Conservation (phyloP, 2,888 invertebrate genomes). For the Arge pagana region DNA sequence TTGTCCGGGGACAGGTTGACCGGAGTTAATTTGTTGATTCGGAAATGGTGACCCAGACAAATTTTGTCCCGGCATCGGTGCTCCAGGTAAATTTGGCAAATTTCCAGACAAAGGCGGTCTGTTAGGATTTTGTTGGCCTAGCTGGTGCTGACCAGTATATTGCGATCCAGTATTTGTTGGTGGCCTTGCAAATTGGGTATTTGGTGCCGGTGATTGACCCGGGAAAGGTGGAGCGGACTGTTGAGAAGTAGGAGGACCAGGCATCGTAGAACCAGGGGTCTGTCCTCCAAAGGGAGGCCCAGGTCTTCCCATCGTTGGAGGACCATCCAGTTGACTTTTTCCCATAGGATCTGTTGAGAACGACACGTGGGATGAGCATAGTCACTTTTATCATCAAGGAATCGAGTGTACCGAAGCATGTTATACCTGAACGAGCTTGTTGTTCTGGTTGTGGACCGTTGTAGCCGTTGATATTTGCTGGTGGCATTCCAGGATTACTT, state of each 20-base stretch:
- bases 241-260: constrained; percentile 34
- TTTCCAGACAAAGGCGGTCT: constrained; percentile 27
- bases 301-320: constrained; percentile 21
- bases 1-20: constrained; percentile 29
- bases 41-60: constrained; percentile 33
- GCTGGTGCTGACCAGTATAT: constrained; percentile 20
- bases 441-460: constrained; percentile 39
- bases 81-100: constrained; percentile 26
- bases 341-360: constrained; percentile 22
- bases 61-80: constrained; percentile 32
- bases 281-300: constrained; percentile 11
- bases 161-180: constrained; percentile 5
- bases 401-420: constrained; percentile 21
- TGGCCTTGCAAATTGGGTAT: constrained; percentile 27
- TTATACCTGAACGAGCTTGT: constrained; percentile 29
- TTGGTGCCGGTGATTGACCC: constrained; percentile 35
- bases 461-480: constrained; percentile 44
- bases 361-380: constrained; percentile 17
- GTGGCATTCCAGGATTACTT: constrained; percentile 31
- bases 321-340: constrained; percentile 24
- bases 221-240: constrained; percentile 41
- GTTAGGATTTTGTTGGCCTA: constrained; percentile 1
- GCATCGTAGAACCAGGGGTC: constrained; percentile 20
- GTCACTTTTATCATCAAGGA: constrained; percentile 24
- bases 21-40: constrained; percentile 30